A percentile compares a stretch with the other conserved stretches of the same genome.
phyloP scores from a whole-genome alignment of 1,140 invertebrate genomes.

The Pseudobourletiella spinata region DNA sequence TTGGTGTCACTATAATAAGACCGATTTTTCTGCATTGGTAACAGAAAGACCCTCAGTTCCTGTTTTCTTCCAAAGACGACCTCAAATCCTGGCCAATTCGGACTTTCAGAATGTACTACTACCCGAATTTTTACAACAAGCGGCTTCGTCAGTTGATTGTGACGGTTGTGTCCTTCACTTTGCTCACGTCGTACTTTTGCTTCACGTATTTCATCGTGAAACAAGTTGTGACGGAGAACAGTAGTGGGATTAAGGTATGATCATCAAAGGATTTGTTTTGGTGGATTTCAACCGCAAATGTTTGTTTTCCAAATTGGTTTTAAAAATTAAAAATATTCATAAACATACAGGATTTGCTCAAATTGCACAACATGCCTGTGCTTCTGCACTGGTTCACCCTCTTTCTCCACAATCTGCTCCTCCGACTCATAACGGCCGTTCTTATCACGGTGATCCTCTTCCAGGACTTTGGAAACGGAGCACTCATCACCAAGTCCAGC shows the following conservation, averaged over 20 bases:
- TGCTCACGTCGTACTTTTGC: conserved; percentile 14
- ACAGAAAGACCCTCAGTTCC: neutral
- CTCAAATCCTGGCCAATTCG: neutral
- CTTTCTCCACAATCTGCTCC: conserved; percentile 14
- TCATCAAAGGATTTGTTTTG: too few relatives aligned
- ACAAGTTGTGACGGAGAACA: conserved; percentile 21
- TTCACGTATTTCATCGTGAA: conserved; percentile 19
- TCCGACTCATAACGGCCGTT: conserved; percentile 18
- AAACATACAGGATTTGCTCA: conserved; percentile 16
- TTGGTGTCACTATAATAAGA: too few relatives aligned
- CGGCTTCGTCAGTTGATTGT: neutral
- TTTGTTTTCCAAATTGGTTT: neutral
- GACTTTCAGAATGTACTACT: conserved; percentile 7
- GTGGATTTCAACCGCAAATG: neutral
- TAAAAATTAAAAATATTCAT: neutral
- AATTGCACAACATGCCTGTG: conserved; percentile 20
- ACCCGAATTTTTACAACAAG: conserved; percentile 14
- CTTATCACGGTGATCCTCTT: conserved; percentile 7
- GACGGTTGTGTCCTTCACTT: neutral
- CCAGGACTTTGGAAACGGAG: conserved; percentile 13
- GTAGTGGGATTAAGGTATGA: conserved; percentile 21
- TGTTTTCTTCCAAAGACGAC: neutral
- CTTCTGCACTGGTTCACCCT: conserved; percentile 23
- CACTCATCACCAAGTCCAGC: neutral
- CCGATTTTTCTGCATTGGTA: too few relatives aligned